Evolutionary conservation across 2,888 invertebrate species (phyloP).

Genomic region (Odontocolon sp.): DNA sequence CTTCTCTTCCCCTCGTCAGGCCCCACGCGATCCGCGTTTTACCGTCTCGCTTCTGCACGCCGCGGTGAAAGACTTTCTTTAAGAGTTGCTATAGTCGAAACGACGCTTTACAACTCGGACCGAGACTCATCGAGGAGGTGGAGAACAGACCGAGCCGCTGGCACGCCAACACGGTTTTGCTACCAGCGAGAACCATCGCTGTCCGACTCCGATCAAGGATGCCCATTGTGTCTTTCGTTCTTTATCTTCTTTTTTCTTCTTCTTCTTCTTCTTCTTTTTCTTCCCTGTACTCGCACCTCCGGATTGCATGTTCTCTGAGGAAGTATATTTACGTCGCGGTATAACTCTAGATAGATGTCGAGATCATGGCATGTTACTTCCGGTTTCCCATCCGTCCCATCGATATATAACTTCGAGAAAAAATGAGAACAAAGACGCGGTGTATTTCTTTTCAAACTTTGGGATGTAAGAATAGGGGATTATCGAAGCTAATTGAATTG

Average conservation of each 20-base stretch:
- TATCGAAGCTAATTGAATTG: no score
- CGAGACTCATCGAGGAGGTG: neutral
- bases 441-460: neutral
- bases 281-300: neutral
- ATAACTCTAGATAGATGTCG: neutral
- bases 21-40: slow-evolving; percentile 59
- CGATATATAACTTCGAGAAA: neutral
- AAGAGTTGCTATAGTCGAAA: slow-evolving; percentile 52
- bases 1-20: slow-evolving; percentile 42
- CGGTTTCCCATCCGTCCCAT: slow-evolving; percentile 4
- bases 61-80: slow-evolving; percentile 81
- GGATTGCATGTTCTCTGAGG: neutral
- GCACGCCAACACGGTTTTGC: slow-evolving; percentile 16
- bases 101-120: neutral
- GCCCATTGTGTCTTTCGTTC: slow-evolving; percentile 42
- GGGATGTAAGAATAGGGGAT: neutral
- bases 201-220: slow-evolving; percentile 39
- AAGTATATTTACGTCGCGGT: neutral
- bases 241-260: slow-evolving; percentile 3
- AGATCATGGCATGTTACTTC: neutral
- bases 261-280: slow-evolving; percentile 6
- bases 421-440: neutral
- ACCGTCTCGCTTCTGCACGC: slow-evolving; percentile 60
- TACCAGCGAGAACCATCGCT: neutral
- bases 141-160: slow-evolving; percentile 3